phyloP scores from a whole-genome alignment of 2,113 vertebrate genomes.

The Sylvietta virens region DNA sequence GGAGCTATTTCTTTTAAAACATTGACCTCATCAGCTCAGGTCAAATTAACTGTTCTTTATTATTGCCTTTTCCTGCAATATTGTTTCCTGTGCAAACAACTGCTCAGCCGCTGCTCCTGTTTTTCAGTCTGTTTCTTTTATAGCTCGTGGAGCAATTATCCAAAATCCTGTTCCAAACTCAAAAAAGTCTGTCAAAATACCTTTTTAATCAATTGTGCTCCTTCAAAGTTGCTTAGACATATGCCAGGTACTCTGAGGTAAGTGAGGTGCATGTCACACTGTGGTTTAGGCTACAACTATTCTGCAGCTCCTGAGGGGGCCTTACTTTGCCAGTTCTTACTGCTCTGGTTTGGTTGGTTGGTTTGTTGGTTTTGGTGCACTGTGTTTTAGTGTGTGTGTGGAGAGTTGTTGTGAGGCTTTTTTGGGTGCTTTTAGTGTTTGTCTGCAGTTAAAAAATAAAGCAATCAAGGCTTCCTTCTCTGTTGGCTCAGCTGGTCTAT shows the following conservation, averaged over 20 bases:
- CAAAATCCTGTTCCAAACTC: background rate
- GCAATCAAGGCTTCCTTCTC: background rate
- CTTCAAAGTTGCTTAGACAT: background rate
- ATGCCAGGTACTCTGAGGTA: constrained; percentile 17
- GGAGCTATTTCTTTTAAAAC: constrained; percentile 8
- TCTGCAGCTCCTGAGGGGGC: background rate
- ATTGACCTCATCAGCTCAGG: constrained; percentile 28
- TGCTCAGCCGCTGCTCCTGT: background rate
- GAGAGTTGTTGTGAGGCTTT: background rate
- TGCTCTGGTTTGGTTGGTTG: background rate
- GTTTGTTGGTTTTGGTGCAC: background rate
- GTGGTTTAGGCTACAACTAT: background rate
- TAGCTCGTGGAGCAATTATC: constrained; percentile 25
- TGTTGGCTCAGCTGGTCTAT: constrained; percentile 1
- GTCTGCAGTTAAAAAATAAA: background rate
- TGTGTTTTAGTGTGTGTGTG: background rate
- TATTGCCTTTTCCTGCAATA: constrained; percentile 42
- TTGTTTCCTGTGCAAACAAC: constrained; percentile 55
- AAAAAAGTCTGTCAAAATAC: constrained; percentile 14
- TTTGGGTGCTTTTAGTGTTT: background rate
- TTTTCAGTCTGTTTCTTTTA: constrained; percentile 50
- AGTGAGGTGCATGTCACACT: background rate
- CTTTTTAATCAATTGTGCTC: constrained; percentile 10
- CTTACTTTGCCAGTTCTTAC: background rate
- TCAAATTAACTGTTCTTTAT: constrained; percentile 33